Evolutionary conservation across 2,113 vertebrate genomes (phyloP).

Genomic region (Larimichthys polyactis): DNA sequence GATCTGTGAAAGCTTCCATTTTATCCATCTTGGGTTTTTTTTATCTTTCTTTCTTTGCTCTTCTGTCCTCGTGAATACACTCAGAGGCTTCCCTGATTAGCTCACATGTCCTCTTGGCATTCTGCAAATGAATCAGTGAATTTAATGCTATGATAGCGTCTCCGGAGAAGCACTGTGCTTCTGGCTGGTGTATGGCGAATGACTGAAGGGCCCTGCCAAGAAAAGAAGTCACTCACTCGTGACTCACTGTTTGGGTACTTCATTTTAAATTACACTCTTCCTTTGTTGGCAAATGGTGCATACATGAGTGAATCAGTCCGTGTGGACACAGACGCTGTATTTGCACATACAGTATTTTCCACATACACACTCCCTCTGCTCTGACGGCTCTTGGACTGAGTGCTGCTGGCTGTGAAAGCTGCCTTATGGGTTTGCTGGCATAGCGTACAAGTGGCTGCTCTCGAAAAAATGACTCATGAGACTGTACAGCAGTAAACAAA

Average conservation of each 20-base stretch:
- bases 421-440: constrained; percentile 57
- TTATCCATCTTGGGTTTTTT: not conserved
- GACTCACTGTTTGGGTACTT: constrained; percentile 42
- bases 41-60: not conserved
- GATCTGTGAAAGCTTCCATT: constrained; percentile 12
- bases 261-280: constrained; percentile 39
- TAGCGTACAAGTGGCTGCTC: constrained; percentile 46
- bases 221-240: constrained; percentile 31
- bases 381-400: constrained; percentile 33
- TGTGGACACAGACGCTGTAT: constrained; percentile 21
- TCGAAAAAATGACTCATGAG: constrained; percentile 53
- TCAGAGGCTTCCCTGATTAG: constrained; percentile 2
- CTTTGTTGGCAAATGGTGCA: constrained; percentile 22
- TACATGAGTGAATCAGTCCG: not conserved
- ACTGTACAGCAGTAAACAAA: constrained; percentile 47
- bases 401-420: constrained; percentile 51
- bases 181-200: not conserved
- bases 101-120: constrained; percentile 3
- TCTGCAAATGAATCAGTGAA: constrained; percentile 23
- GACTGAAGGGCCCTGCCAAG: constrained; percentile 34
- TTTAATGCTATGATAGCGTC: constrained; percentile 12
- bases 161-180: not conserved
- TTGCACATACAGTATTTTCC: constrained; percentile 10
- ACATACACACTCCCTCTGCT: constrained; percentile 23
- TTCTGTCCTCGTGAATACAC: not conserved